These are phyloP conservation scores for Cynodonichthys magdalenae DNA, from an alignment of 2,797 vertebrate genomes.

Conservation along the genomic window DNA sequence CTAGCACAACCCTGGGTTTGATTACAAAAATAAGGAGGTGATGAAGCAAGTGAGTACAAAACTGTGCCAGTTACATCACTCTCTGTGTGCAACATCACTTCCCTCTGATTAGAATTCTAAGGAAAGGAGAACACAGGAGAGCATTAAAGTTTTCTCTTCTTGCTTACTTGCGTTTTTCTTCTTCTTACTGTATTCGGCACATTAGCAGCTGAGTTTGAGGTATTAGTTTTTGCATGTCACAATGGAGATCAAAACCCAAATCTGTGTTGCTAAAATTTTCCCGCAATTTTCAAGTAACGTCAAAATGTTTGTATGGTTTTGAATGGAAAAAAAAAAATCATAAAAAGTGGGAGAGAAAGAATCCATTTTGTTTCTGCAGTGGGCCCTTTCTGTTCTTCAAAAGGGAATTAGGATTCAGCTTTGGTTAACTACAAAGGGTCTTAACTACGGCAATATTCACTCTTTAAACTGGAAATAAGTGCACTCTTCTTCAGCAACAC, in stretches of 20 bases:
- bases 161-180: slow-evolving; percentile 25
- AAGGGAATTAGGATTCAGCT: slow-evolving; percentile 86
- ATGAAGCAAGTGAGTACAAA: slow-evolving; percentile 80
- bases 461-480: slow-evolving; percentile 86
- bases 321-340: slow-evolving; percentile 21
- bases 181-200: slow-evolving; percentile 76
- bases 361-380: slow-evolving; percentile 71
- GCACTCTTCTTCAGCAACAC: slow-evolving; percentile 88
- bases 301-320: slow-evolving; percentile 68
- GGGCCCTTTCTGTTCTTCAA: slow-evolving; percentile 60
- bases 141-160: slow-evolving; percentile 39
- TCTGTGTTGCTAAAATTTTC: slow-evolving; percentile 81
- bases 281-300: slow-evolving; percentile 71
- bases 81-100: slow-evolving; percentile 65
- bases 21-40: slow-evolving; percentile 80
- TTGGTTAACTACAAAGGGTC: slow-evolving; percentile 90
- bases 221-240: slow-evolving; percentile 96
- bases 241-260: slow-evolving; percentile 96
- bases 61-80: slow-evolving; percentile 73
- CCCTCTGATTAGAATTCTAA: slow-evolving; percentile 71
- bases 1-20: slow-evolving; percentile 68
- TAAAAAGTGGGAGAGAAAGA: slow-evolving; percentile 79
- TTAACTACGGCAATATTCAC: slow-evolving; percentile 78
- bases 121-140: slow-evolving; percentile 72
- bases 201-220: slow-evolving; percentile 95